phyloP scores from a whole-genome alignment of 23 tunicate species.

The Pegea sp. region DNA sequence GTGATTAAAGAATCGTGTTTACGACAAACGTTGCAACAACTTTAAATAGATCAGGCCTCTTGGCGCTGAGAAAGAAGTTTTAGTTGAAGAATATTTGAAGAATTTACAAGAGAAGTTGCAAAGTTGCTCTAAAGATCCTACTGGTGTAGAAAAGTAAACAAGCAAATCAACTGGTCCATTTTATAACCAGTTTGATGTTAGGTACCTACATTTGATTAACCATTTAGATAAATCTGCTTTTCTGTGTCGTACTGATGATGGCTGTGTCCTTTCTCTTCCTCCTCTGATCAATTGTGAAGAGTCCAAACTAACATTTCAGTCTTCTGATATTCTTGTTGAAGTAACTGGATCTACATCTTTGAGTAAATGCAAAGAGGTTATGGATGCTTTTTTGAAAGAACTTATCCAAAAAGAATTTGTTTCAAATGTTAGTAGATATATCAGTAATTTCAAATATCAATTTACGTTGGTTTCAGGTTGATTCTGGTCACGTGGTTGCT shows the following conservation, averaged over 20 bases:
- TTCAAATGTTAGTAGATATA: too few relatives aligned
- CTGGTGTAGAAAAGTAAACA: neutral
- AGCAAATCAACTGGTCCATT: too few relatives aligned
- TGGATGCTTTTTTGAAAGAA: conserved; percentile 38
- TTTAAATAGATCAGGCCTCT: too few relatives aligned
- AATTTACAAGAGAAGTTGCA: neutral
- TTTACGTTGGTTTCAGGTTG: conserved; percentile 67
- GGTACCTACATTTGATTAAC: conserved; percentile 53
- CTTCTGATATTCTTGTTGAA: conserved; percentile 44
- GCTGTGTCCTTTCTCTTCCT: conserved; percentile 66
- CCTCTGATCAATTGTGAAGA: conserved; percentile 68
- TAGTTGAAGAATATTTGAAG: too few relatives aligned
- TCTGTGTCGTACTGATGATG: conserved; percentile 24
- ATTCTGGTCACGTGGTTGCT: conserved; percentile 57
- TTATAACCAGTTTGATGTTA: too few relatives aligned
- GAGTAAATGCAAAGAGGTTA: conserved; percentile 31
- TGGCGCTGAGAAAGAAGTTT: too few relatives aligned
- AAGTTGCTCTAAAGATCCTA: neutral
- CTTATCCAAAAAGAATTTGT: conserved; percentile 43
- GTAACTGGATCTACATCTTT: conserved; percentile 72
- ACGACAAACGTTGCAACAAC: too few relatives aligned
- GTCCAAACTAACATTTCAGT: conserved; percentile 21
- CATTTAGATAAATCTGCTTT: conserved; percentile 46
- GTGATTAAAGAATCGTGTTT: too few relatives aligned
- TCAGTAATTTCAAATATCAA: too few relatives aligned